Evolutionary conservation across 2,113 vertebrate genomes (phyloP).

Genomic region (Lampris incognitus): DNA sequence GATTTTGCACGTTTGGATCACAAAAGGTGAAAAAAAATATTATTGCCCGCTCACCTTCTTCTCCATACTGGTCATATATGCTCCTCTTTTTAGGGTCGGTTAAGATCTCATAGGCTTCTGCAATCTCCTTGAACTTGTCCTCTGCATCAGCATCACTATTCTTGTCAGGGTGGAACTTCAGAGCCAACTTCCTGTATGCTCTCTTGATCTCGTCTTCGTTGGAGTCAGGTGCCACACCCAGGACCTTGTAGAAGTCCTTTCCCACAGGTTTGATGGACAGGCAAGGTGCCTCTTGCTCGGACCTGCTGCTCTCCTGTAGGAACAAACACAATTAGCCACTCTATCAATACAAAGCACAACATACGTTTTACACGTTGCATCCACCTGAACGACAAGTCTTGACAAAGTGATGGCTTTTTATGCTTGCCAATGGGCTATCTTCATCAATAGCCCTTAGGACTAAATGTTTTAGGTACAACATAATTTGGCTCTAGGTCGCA

Average conservation of each 20-base stretch:
- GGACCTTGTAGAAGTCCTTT: conserved; percentile 95
- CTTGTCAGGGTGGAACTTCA: conserved; percentile 98
- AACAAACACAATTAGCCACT: conserved; percentile 33
- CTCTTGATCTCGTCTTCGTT: conserved; percentile 98
- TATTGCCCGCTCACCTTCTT: conserved; percentile 88
- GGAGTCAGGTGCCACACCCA: conserved; percentile 90
- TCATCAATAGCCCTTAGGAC: too few species aligned
- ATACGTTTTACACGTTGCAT: neutral
- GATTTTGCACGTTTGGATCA: neutral
- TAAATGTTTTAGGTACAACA: too few species aligned
- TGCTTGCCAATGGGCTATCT: too few species aligned
- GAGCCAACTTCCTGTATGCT: conserved; percentile 96
- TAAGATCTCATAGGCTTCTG: conserved; percentile 94
- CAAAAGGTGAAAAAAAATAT: neutral
- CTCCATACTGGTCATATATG: conserved; percentile 93
- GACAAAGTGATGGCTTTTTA: too few species aligned
- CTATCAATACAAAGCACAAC: neutral
- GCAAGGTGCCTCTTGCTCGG: conserved; percentile 76
- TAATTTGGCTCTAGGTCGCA: too few species aligned
- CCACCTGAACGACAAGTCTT: too few species aligned
- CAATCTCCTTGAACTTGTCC: conserved; percentile 98
- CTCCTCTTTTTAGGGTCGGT: conserved; percentile 92
- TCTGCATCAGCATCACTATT: conserved; percentile 94
- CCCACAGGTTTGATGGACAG: conserved; percentile 84
- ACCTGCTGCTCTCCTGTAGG: conserved; percentile 74